Evolutionary conservation across 2,797 vertebrate species (phyloP).

Genomic region (Myiothlypis chrysogaster): DNA sequence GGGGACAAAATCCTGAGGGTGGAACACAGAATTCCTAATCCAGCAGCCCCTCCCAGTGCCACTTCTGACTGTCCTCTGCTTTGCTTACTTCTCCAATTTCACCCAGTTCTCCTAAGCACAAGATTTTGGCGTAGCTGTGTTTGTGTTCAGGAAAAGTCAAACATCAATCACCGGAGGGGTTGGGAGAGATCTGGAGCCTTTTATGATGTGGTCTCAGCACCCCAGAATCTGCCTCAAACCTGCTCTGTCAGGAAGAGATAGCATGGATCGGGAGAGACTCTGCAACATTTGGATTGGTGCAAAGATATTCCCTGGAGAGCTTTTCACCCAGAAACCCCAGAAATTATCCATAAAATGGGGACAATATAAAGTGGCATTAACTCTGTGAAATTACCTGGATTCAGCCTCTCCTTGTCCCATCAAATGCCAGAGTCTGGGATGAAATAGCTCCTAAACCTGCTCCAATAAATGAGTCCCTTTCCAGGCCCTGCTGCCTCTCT

Average conservation of each 20-base stretch:
- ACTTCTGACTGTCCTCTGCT: neutral
- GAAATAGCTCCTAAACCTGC: neutral
- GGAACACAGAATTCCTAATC: neutral
- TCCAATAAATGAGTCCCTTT: neutral
- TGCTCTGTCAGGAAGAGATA: neutral
- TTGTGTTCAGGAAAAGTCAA: neutral
- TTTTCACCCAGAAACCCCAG: neutral
- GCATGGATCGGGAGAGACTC: neutral
- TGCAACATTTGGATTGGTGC: neutral
- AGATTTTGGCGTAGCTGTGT: neutral
- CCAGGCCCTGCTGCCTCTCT: neutral
- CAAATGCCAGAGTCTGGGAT: neutral
- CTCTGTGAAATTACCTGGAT: neutral
- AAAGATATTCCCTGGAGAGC: accelerated
- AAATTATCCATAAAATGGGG: neutral
- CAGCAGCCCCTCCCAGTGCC: neutral
- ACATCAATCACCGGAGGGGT: neutral
- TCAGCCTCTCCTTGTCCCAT: neutral
- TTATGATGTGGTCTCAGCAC: accelerated
- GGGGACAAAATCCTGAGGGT: neutral
- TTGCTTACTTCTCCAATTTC: neutral
- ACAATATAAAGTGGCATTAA: neutral
- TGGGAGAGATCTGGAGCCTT: neutral
- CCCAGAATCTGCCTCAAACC: neutral
- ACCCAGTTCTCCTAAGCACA: neutral